A percentile compares a stretch with the other conserved stretches of the same genome.
Conservation (phyloP, 1,140 invertebrate genomes). For the Elymnias hypermnestra region DNA sequence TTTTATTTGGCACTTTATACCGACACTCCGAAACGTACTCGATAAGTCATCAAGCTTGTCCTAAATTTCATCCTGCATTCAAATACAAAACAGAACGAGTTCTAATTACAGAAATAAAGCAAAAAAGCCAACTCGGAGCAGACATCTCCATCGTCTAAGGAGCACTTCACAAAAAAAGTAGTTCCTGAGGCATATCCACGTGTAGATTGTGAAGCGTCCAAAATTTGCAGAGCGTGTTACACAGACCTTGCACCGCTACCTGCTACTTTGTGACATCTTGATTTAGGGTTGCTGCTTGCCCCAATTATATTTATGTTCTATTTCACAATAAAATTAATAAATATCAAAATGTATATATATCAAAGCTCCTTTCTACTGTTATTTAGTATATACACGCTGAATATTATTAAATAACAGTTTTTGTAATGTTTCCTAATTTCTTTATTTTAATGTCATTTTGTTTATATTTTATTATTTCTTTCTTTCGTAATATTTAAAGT, state of each 20-base stretch:
- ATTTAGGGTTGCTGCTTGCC: constrained; percentile 46
- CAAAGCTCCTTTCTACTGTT: no score
- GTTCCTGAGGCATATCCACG: constrained; percentile 27
- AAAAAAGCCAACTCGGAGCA: constrained; percentile 27
- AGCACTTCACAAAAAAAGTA: constrained; percentile 34
- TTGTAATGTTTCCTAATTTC: no score
- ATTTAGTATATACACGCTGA: no score
- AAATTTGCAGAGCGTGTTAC: constrained; percentile 58
- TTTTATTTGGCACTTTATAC: no score
- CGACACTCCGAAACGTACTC: neutral
- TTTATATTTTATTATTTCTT: no score
- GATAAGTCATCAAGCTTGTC: constrained; percentile 7
- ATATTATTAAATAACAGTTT: no score
- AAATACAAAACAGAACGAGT: constrained; percentile 17
- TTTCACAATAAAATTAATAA: no score
- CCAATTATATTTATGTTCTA: neutral
- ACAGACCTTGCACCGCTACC: constrained; percentile 49
- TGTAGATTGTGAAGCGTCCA: constrained; percentile 43
- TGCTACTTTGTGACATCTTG: constrained; percentile 70
- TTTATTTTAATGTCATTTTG: no score
- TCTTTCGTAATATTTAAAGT: no score
- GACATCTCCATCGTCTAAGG: constrained; percentile 40
- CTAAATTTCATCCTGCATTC: constrained; percentile 7
- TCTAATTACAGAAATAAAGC: constrained; percentile 21
- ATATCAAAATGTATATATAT: no score